These are phyloP conservation scores for Drosophila erecta DNA, from an alignment of 1,140 invertebrate genomes.

Conservation along the genomic window DNA sequence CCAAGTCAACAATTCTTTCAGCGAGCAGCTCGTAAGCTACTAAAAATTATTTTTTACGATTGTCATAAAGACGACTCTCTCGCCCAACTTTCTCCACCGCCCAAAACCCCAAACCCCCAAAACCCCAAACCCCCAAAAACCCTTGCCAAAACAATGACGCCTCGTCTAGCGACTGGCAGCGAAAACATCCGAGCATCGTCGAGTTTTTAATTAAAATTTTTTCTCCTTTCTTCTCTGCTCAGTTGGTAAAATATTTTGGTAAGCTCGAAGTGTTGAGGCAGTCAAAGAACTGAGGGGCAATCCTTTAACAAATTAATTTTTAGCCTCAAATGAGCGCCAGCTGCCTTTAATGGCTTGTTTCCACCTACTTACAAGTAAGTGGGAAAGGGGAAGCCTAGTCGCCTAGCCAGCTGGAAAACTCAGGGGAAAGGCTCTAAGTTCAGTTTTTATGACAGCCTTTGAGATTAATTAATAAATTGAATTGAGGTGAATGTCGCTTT, in stretches of 20 bases:
- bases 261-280: conserved; percentile 43
- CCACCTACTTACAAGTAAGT: conserved; percentile 9
- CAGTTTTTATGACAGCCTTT: too few relatives aligned
- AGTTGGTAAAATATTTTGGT: conserved; percentile 69
- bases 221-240: conserved; percentile 21
- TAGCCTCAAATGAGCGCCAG: conserved; percentile 65
- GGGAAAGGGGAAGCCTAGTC: too few relatives aligned
- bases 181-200: conserved; percentile 33
- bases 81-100: background rate
- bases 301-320: conserved; percentile 74
- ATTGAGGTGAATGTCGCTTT: too few relatives aligned
- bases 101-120: too few relatives aligned
- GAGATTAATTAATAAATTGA: too few relatives aligned
- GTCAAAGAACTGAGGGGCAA: conserved; percentile 32
- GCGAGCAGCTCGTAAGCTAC: conserved; percentile 68
- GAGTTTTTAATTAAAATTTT: conserved; percentile 75
- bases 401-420: too few relatives aligned
- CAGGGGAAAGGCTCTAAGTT: too few relatives aligned
- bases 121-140: conserved; percentile 2
- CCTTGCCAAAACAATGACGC: conserved; percentile 56
- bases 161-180: conserved; percentile 50
- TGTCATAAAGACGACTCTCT: conserved; percentile 72
- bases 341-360: conserved; percentile 71
- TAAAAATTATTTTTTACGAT: conserved; percentile 82
- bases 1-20: conserved; percentile 53